Evolutionary conservation across 2,797 vertebrate genomes (phyloP).

Genomic region (Argya squamiceps): DNA sequence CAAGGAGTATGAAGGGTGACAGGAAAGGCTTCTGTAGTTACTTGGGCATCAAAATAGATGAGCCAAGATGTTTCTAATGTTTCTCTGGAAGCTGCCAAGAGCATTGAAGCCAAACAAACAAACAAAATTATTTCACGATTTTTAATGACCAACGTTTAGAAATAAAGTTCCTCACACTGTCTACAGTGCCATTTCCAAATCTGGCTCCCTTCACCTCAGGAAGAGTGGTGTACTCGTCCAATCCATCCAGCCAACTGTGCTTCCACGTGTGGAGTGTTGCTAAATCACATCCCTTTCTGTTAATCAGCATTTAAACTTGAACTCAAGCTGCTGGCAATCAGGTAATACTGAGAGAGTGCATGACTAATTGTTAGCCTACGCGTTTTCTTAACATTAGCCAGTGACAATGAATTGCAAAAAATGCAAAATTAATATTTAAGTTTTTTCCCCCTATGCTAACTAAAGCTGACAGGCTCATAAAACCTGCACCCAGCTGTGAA

Average conservation of each 20-base stretch:
- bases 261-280: neutral
- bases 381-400: neutral
- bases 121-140: accelerated
- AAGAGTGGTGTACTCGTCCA: neutral
- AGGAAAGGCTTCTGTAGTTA: neutral
- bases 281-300: neutral
- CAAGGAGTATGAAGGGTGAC: neutral
- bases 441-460: neutral
- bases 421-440: neutral
- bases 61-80: neutral
- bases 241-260: neutral
- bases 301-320: neutral
- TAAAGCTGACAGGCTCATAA: neutral
- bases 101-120: neutral
- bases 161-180: neutral
- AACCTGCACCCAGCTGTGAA: neutral
- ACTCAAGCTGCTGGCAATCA: neutral
- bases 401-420: constrained; percentile 17
- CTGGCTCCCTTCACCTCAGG: neutral
- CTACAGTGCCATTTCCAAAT: neutral
- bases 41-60: neutral
- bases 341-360: neutral
- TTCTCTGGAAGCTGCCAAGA: neutral
- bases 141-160: neutral
- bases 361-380: neutral